These are phyloP conservation scores for Pantherophis vulpinus DNA, from an alignment of 2,797 vertebrate species.

Conservation along the genomic window DNA sequence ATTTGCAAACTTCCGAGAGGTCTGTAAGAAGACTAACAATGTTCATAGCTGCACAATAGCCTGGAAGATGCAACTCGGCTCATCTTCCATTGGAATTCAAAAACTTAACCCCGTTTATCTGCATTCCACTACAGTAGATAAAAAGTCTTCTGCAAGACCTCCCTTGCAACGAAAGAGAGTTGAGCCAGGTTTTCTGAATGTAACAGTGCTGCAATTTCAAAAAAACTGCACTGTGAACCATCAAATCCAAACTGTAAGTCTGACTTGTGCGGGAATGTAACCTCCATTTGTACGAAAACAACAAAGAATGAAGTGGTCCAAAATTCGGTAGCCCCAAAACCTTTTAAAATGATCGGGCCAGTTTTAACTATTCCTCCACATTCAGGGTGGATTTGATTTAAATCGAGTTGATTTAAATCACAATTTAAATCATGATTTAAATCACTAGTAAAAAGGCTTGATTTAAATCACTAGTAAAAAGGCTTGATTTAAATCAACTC, in stretches of 20 bases:
- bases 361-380: background rate
- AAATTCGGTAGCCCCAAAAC: background rate
- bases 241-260: background rate
- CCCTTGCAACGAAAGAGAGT: background rate
- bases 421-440: too few species aligned
- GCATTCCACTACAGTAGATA: background rate
- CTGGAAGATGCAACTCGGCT: background rate
- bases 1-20: background rate
- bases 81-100: background rate
- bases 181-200: background rate
- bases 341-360: background rate
- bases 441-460: too few species aligned
- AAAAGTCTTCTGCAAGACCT: background rate
- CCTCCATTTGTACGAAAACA: background rate
- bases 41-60: background rate
- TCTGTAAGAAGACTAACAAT: background rate
- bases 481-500: too few species aligned
- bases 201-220: background rate
- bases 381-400: too few species aligned
- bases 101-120: background rate
- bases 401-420: too few species aligned
- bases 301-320: background rate
- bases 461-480: too few species aligned
- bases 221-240: background rate
- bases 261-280: background rate